Base-by-base conservation (phyloP, 2,888 invertebrate species). In the Synanthedon myopaeformis region DNA sequence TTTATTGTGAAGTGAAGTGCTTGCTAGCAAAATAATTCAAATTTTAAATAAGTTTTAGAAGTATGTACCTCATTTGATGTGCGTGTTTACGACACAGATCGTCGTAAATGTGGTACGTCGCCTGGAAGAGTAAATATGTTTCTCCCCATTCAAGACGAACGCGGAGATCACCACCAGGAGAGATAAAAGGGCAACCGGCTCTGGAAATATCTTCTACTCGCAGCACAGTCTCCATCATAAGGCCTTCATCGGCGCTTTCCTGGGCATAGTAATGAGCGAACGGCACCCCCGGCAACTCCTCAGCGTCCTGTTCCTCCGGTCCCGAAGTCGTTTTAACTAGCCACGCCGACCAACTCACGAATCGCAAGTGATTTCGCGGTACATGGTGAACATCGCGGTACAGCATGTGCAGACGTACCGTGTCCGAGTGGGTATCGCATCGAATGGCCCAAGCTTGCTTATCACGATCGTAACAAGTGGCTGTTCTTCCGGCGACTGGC, bases 81-180 rank as follows among this genome's bases (percentile, higher is more conserved):
- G 93, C 93, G 77, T 95, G 94, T 58, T 93, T 85, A 61, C 94
- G 89, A 65, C 92, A 91, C 50, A 94, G 91, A 78, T 95, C 94
- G 74, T 95, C 95, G 74, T 94, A 93, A 70, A 93, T 92, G 81
- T 94, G 93, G 78, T 95, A 95, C 57, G 92, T 92, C 57, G 94
- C 93, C 76, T 93, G 93, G 76, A 93, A 93, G 55, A 95, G 90
- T 54, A 94, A 85, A 69, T 94, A 93, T 53, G 93, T 93, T 74
- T 94, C 94, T 65, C 92, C 91, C 94, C 94, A 95, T 70, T 95
- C 94, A 52, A 95, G 89, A 61, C 94, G 92, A 23, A 95, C 91
- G 14, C 92, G 89, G 52, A 95, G 84, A 64, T 92, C 92, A 52
- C 92, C 92, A 59, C 93, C 92, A 56, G 92, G 90, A 59, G 93